phyloP scores from a whole-genome alignment of 2,888 invertebrate species.

The Bruchidius siliquastri region DNA sequence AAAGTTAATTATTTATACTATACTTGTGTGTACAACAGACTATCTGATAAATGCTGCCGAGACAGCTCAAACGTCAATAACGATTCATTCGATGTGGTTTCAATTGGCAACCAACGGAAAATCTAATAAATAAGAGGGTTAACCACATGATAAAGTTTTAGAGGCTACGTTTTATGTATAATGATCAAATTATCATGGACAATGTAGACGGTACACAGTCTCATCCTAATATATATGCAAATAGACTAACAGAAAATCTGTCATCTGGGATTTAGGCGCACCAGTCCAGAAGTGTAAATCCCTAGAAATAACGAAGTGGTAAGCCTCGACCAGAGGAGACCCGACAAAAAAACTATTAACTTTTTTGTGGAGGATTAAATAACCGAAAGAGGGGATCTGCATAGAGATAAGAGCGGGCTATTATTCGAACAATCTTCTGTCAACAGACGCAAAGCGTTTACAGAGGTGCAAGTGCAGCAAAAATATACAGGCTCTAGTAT shows the following conservation, averaged over 20 bases:
- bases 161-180: no score
- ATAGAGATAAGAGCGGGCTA: neutral
- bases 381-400: neutral
- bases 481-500: no score
- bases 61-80: no score
- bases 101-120: no score
- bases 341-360: neutral
- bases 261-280: neutral
- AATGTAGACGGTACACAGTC: neutral
- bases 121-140: no score
- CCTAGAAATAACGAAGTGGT: neutral
- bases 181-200: no score
- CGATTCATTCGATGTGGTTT: no score
- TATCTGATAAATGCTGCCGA: no score
- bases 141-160: no score
- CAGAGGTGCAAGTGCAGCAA: no score
- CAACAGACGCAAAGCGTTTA: conserved; percentile 17
- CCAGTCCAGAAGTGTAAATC: neutral
- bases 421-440: conserved; percentile 6
- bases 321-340: neutral
- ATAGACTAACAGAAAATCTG: neutral
- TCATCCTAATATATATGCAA: neutral
- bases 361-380: neutral
- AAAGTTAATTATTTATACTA: no score
- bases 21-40: no score